Evolutionary conservation across 2,888 invertebrate species (phyloP).

Genomic region (Amblyjoppa fuscipennis): DNA sequence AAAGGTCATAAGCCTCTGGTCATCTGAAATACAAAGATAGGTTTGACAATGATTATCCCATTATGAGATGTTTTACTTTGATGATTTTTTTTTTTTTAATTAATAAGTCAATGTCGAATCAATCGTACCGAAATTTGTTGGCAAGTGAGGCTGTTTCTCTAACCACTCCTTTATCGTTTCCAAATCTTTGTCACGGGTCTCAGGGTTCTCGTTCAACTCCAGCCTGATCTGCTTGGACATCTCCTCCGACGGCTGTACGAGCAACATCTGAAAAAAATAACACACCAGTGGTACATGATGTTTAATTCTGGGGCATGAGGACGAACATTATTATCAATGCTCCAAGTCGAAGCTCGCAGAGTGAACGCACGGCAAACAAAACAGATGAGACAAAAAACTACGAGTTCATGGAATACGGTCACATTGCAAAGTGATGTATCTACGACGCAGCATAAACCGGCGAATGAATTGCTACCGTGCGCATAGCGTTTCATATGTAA

Average conservation of each 20-base stretch:
- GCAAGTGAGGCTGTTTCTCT: constrained; percentile 89
- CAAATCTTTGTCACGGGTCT: constrained; percentile 87
- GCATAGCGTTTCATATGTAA: not conserved
- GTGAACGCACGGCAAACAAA: not conserved
- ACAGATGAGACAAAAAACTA: not conserved
- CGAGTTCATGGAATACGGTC: not conserved
- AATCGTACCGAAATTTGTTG: constrained; percentile 81
- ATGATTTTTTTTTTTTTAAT: not conserved
- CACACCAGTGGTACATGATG: not conserved
- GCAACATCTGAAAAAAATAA: constrained; percentile 85
- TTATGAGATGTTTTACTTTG: not conserved
- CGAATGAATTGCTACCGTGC: not conserved
- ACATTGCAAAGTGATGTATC: not conserved
- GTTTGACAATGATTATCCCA: not conserved
- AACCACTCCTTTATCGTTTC: constrained; percentile 89
- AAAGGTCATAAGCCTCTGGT: constrained; percentile 92
- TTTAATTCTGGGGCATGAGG: too few species aligned
- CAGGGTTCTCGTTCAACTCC: constrained; percentile 89
- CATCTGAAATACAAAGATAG: constrained; percentile 87
- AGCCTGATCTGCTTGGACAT: constrained; percentile 89
- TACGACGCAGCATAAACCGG: not conserved
- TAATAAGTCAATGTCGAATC: not conserved
- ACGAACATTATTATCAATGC: not conserved
- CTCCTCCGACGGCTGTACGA: constrained; percentile 90
- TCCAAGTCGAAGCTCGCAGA: not conserved